phyloP scores from a whole-genome alignment of 1,140 invertebrate genomes.

The Octopus sinensis region DNA sequence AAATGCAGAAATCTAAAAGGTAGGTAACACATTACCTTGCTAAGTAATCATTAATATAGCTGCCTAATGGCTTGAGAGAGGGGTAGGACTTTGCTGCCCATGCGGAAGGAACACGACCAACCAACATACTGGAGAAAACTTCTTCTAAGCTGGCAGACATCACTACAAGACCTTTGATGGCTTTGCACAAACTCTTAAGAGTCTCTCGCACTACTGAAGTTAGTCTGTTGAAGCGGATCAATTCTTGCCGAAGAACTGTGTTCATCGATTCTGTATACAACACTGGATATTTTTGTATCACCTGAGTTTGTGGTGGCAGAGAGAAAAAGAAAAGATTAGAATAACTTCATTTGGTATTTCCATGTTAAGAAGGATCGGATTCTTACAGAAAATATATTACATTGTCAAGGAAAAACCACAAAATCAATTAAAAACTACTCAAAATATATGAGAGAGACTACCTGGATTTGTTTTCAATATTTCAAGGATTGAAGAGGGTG shows the following conservation, averaged over 20 bases:
- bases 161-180: constrained; percentile 58
- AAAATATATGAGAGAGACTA: too few species aligned
- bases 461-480: too few species aligned
- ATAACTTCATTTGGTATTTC: too few species aligned
- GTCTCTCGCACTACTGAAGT: constrained; percentile 48
- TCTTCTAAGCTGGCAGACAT: constrained; percentile 57
- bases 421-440: too few species aligned
- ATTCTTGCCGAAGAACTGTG: constrained; percentile 57
- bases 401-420: too few species aligned
- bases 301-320: constrained; percentile 29
- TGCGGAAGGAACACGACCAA: constrained; percentile 63
- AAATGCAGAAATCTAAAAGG: too few species aligned
- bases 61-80: constrained; percentile 57
- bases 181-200: constrained; percentile 54
- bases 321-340: too few species aligned
- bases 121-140: constrained; percentile 56
- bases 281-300: constrained; percentile 56
- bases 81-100: constrained; percentile 68
- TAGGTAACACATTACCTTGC: constrained; percentile 43
- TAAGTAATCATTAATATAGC: constrained; percentile 56
- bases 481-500: too few species aligned
- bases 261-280: constrained; percentile 58
- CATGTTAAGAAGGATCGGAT: too few species aligned
- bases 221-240: constrained; percentile 56
- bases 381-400: too few species aligned